Percentiles rank a stretch among this genome's conserved stretches.
Evolutionary conservation across 2,888 invertebrate genomes (phyloP).

Genomic region (Mactromeris polynyma): DNA sequence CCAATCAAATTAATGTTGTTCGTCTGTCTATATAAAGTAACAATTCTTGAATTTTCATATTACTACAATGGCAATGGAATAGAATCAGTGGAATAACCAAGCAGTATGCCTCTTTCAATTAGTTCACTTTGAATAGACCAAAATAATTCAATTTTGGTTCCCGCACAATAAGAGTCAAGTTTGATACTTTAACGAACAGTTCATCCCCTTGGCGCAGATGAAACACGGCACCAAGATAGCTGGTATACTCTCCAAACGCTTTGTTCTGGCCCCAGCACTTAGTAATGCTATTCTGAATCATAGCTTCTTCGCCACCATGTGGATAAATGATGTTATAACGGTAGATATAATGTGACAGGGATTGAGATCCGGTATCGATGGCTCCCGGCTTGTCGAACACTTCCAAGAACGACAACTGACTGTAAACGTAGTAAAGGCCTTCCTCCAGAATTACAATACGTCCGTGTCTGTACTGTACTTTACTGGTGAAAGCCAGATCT

Average conservation of each 20-base stretch:
- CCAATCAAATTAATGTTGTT: neutral
- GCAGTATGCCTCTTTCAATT: conserved; percentile 2
- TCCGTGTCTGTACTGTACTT: conserved; percentile 79
- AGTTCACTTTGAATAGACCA: conserved; percentile 80
- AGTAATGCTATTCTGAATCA: conserved; percentile 82
- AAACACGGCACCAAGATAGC: conserved; percentile 84
- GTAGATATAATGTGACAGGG: conserved; percentile 80
- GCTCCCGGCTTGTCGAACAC: conserved; percentile 70
- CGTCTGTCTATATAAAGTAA: neutral
- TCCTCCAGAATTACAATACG: conserved; percentile 81
- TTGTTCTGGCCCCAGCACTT: conserved; percentile 82
- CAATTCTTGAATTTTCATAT: neutral
- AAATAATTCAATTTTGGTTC: conserved; percentile 83
- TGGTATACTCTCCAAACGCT: conserved; percentile 83
- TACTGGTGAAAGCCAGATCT: conserved; percentile 82
- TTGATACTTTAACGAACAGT: conserved; percentile 84
- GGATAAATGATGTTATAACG: conserved; percentile 83
- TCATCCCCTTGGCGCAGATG: conserved; percentile 82
- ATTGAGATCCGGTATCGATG: conserved; percentile 63
- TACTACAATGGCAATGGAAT: conserved; percentile 25
- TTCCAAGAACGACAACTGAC: conserved; percentile 82
- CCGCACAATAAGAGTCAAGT: conserved; percentile 77
- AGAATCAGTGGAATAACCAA: conserved; percentile 5
- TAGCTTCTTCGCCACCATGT: conserved; percentile 82
- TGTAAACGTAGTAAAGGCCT: conserved; percentile 83